These are phyloP conservation scores for Capromys pilorides DNA, from an alignment of 2,797 vertebrate genomes.

Conservation along the genomic window DNA sequence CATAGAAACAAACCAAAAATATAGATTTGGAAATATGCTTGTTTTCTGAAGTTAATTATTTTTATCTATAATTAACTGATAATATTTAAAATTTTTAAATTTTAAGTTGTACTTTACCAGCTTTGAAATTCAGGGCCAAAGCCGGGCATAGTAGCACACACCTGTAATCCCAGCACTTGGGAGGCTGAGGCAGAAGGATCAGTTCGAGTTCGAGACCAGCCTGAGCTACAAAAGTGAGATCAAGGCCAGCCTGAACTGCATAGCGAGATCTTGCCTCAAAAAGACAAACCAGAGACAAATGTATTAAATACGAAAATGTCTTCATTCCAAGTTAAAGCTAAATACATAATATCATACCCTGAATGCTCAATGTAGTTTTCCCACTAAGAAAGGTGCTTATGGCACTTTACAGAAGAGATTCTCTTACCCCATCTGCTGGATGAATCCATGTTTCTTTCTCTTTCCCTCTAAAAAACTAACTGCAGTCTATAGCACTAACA, in stretches of 20 bases:
- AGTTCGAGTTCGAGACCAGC: too few relatives aligned
- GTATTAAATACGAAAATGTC: neutral
- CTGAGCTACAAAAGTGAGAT: too few relatives aligned
- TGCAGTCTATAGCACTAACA: neutral
- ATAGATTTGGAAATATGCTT: neutral
- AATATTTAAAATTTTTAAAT: slow-evolving; percentile 15
- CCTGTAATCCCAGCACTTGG: too few relatives aligned
- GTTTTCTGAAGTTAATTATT: slow-evolving; percentile 17
- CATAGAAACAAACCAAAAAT: neutral
- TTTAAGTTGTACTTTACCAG: neutral
- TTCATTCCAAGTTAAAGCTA: neutral
- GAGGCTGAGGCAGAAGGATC: too few relatives aligned
- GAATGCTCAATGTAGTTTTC: neutral
- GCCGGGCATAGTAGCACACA: too few relatives aligned
- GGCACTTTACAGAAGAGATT: neutral
- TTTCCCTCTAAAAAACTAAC: neutral
- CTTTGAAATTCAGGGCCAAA: neutral
- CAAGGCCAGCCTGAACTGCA: too few relatives aligned
- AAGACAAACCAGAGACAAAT: neutral
- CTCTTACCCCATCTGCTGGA: neutral
- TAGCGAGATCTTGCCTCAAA: too few relatives aligned
- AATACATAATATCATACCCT: neutral
- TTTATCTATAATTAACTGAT: neutral
- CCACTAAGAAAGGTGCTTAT: neutral
- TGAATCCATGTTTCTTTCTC: neutral